phyloP scores from a whole-genome alignment of 2,113 vertebrate species.

The Sterrhoptilus dennistouni region DNA sequence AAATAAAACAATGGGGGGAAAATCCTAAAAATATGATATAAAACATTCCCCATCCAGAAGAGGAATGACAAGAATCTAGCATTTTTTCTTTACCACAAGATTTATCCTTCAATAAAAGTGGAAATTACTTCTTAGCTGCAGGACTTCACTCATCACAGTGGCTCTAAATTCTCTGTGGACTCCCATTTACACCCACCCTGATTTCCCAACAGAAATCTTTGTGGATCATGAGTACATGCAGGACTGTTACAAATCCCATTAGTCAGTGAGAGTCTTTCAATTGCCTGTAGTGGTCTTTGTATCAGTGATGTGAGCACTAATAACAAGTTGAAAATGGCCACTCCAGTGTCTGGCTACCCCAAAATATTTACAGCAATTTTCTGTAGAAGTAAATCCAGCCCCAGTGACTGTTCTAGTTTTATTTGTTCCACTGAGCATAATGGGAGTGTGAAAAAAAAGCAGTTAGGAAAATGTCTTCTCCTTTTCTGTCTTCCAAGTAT shows the following conservation, averaged over 20 bases:
- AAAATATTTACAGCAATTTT: not conserved
- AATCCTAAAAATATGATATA: not conserved
- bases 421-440: not conserved
- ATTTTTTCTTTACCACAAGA: not conserved
- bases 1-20: not conserved
- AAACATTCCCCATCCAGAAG: not conserved
- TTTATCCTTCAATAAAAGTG: not conserved
- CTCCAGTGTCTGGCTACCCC: not conserved
- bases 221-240: not conserved
- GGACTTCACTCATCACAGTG: not conserved
- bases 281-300: not conserved
- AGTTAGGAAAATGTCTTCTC: not conserved
- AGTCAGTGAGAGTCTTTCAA: not conserved
- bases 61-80: not conserved
- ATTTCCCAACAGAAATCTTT: constrained; percentile 33
- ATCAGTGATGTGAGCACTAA: not conserved
- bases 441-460: not conserved
- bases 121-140: not conserved
- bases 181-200: not conserved
- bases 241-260: not conserved
- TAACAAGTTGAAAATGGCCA: not conserved
- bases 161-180: not conserved
- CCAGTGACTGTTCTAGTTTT: not conserved
- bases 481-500: not conserved
- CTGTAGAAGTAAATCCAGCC: not conserved